Base-by-base conservation (phyloP, 2,888 invertebrate genomes). In the Erannis defoliaria region DNA sequence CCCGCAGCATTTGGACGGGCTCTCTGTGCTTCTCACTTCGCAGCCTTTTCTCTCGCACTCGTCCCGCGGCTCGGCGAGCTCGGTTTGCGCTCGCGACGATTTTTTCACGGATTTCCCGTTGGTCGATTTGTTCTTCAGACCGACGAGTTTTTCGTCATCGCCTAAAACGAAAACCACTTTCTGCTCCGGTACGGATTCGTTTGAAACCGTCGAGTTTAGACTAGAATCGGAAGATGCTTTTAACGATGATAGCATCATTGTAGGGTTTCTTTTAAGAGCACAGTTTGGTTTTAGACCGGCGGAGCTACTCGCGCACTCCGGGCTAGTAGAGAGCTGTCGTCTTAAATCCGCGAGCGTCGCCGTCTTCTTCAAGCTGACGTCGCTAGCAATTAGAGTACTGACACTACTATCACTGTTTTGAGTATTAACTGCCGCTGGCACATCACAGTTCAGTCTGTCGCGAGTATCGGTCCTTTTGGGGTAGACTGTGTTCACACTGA, bases 91-190 rank as follows among this genome's bases (percentile, higher is more conserved):
- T 73, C 84, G 90, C 10, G 86, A 82, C n/a, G 92, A 89, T 60
- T 84, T 88, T 68, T 92, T 93, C 10, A 90, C 89, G 62, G 86
- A 81, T 62, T 85, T 90, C 1, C 90, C 90, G 37, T 83, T 86
- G 37, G 75, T 85, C 2, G 90, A 90, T 62, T 92, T 93, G 67
- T 93, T 94, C 84, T 95, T 96, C 45, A 96, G 79, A 42, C 95
- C 95, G 3, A 96, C 93, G 37, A 96, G 80, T 72, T 94, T 94
- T 67, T 96, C 96, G 75, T 96, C 94, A 59, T 96, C 96, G 18
- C 96, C 96, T 46, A 96, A 81, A 4, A 96, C 95, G 81, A 96
- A 96, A 8, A 96, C 89, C 0, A 96, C 96, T 65, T 89, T 87
- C 63, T 93, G 82, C 6, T 88, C 88, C 12, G 72, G 64, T 29